Percentiles rank a stretch among this genome's conserved stretches.
phyloP scores from a whole-genome alignment of 1,140 invertebrate genomes.

The Hypothenemus hampei region DNA sequence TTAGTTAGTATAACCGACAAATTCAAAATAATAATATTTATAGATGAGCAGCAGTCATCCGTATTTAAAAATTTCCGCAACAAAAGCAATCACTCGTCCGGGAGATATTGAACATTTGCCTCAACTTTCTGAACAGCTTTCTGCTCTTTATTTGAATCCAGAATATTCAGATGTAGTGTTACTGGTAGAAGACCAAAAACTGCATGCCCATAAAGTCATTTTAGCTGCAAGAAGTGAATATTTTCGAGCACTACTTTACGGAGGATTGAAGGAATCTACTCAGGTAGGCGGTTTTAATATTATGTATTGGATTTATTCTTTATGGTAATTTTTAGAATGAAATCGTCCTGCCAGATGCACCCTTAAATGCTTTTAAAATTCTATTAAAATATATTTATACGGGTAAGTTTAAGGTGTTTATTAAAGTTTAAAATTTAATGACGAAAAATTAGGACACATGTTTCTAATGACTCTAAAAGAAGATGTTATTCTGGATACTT shows the following conservation, averaged over 20 bases:
- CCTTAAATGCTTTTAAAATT: slow-evolving; percentile 83
- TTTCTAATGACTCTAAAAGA: slow-evolving; percentile 77
- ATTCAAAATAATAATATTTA: no score
- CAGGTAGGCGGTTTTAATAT: slow-evolving; percentile 47
- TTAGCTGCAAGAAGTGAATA: slow-evolving; percentile 92
- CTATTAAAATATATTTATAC: slow-evolving; percentile 95
- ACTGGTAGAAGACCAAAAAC: slow-evolving; percentile 75
- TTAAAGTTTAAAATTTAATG: no score
- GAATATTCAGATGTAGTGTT: slow-evolving; percentile 91
- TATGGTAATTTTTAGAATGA: slow-evolving; percentile 53
- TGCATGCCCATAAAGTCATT: slow-evolving; percentile 85
- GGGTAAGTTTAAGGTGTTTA: slow-evolving; percentile 42
- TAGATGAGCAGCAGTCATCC: slow-evolving; percentile 41
- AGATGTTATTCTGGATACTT: slow-evolving; percentile 79
- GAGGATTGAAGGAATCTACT: slow-evolving; percentile 84
- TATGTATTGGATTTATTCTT: neutral
- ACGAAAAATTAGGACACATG: slow-evolving; percentile 72
- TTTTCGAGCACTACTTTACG: slow-evolving; percentile 85
- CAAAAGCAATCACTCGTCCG: slow-evolving; percentile 28
- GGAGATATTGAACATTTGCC: slow-evolving; percentile 45
- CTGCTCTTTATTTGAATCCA: slow-evolving; percentile 74
- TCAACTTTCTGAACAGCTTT: slow-evolving; percentile 72
- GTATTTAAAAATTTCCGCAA: slow-evolving; percentile 32
- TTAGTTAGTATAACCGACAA: no score
- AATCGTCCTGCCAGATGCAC: slow-evolving; percentile 80